Conservation (phyloP, 2,797 vertebrate genomes). For the Acipenser transmontanus region DNA sequence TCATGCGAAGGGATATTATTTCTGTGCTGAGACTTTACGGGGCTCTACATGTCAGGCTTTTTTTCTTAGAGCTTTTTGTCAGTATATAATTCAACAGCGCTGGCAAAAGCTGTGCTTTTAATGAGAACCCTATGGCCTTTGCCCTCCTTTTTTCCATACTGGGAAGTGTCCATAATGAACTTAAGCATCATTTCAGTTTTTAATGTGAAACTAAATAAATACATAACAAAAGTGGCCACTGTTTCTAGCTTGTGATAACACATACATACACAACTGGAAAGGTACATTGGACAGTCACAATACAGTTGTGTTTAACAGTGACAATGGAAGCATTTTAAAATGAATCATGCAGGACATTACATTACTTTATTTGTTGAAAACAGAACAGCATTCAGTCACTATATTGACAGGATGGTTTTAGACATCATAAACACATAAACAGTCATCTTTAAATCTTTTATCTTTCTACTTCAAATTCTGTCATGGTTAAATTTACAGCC, state of each 20-base stretch:
- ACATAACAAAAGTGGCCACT: slow-evolving; percentile 6
- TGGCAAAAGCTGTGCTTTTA: not conserved
- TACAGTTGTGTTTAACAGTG: slow-evolving; percentile 5
- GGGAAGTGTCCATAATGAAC: slow-evolving; percentile 12
- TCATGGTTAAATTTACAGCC: slow-evolving; percentile 5
- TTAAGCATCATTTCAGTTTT: not conserved
- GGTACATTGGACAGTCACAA: slow-evolving; percentile 19
- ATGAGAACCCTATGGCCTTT: slow-evolving; percentile 18
- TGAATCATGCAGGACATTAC: slow-evolving; percentile 9
- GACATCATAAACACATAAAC: not conserved
- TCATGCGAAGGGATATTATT: slow-evolving; percentile 28
- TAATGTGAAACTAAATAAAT: not conserved
- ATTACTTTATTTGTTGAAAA: too few species aligned
- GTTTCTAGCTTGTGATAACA: not conserved
- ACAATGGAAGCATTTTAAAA: slow-evolving; percentile 13
- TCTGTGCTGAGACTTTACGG: slow-evolving; percentile 27
- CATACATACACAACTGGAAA: slow-evolving; percentile 1
- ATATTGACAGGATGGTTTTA: too few species aligned
- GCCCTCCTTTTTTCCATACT: slow-evolving; percentile 11
- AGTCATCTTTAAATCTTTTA: not conserved
- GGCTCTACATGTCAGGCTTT: not conserved
- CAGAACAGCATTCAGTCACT: too few species aligned
- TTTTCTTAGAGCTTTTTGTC: too few species aligned
- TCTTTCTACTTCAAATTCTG: not conserved
- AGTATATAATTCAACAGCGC: slow-evolving; percentile 8